These are phyloP conservation scores for Dicrostonyx torquatus DNA, from an alignment of 2,797 vertebrate genomes.

Conservation along the genomic window DNA sequence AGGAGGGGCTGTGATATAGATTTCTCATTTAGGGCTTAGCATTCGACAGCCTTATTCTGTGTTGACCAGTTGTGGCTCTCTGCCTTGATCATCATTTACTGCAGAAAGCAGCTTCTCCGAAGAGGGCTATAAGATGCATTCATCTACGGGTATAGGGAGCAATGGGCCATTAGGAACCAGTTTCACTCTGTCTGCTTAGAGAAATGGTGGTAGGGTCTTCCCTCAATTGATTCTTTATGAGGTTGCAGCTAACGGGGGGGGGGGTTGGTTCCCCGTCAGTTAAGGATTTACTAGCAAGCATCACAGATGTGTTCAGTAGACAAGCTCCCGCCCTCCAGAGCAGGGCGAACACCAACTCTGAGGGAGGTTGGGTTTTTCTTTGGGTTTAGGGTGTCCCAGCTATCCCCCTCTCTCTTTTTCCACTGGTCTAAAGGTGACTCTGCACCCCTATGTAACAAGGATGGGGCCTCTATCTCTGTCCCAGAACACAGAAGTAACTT, in stretches of 20 bases:
- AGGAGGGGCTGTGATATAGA: background rate
- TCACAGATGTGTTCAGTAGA: background rate
- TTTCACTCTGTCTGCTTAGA: background rate
- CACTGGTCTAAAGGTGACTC: background rate
- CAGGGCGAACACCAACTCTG: background rate
- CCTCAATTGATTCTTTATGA: background rate
- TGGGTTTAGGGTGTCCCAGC: background rate
- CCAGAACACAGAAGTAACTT: background rate
- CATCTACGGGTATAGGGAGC: background rate
- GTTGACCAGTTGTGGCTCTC: background rate
- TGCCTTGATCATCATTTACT: background rate
- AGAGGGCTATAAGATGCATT: background rate
- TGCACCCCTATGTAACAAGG: background rate
- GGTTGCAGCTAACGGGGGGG: background rate
- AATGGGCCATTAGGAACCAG: background rate
- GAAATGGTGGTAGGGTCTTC: background rate
- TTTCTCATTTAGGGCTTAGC: background rate
- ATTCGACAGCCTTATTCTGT: background rate
- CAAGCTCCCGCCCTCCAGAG: background rate
- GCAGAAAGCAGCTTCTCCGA: background rate
- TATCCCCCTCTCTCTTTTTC: background rate
- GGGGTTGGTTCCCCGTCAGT: background rate
- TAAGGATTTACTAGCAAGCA: background rate
- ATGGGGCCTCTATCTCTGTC: background rate
- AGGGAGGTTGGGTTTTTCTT: background rate